These are phyloP conservation scores for Anagyrus pseudococci DNA, from an alignment of 2,888 invertebrate species.

Conservation along the genomic window DNA sequence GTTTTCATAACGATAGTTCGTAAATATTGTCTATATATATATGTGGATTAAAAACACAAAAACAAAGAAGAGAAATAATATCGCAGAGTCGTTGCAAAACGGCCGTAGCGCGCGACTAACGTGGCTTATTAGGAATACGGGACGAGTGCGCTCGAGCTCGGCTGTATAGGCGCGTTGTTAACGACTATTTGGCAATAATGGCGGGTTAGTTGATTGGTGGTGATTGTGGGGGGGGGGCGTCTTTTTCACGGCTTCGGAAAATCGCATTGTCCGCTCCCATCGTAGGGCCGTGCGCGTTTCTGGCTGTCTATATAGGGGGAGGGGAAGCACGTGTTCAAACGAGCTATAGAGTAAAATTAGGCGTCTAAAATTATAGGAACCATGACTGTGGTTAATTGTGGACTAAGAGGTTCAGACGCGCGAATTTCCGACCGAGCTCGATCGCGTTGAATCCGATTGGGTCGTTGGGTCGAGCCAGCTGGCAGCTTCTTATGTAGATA, in stretches of 20 bases:
- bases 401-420: too few species aligned
- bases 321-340: too few species aligned
- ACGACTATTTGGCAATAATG: constrained; percentile 29
- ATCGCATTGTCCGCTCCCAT: too few species aligned
- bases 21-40: constrained; percentile 60
- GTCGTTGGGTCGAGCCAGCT: constrained; percentile 28
- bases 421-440: constrained; percentile 12
- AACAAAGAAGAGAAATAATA: constrained; percentile 41
- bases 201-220: neutral
- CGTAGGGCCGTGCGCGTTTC: too few species aligned
- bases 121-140: constrained; percentile 58
- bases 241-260: too few species aligned
- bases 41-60: neutral
- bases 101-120: constrained; percentile 56
- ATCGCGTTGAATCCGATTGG: constrained; percentile 2
- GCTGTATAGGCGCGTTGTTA: constrained; percentile 22
- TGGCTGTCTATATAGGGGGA: too few species aligned
- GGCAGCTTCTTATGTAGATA: constrained; percentile 26
- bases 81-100: constrained; percentile 52
- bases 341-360: constrained; percentile 10
- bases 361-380: constrained; percentile 34
- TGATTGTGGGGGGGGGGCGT: neutral
- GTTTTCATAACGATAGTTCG: constrained; percentile 52
- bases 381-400: constrained; percentile 12
- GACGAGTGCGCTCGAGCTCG: constrained; percentile 44